phyloP scores from a whole-genome alignment of 2,113 vertebrate species.

The Alosa alosa region DNA sequence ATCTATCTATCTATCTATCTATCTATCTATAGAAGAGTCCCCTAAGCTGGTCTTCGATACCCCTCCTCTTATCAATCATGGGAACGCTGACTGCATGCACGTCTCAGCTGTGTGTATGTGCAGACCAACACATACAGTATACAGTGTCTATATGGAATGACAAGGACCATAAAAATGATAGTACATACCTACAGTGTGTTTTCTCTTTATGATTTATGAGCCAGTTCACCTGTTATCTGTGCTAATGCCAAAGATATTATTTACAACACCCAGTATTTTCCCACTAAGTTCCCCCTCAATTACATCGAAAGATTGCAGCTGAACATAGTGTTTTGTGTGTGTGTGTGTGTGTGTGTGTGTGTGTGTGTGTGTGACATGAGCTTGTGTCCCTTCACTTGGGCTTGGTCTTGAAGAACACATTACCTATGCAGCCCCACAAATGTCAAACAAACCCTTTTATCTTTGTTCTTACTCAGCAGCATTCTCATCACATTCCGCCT shows the following conservation, averaged over 20 bases:
- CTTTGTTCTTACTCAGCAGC: not conserved
- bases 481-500: not conserved
- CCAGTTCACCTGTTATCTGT: not conserved
- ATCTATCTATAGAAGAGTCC: not conserved
- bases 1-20: too few relatives aligned
- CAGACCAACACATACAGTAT: not conserved
- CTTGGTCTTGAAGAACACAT: not conserved
- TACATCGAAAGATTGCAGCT: not conserved
- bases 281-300: not conserved
- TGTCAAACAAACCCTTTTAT: slow-evolving; percentile 5
- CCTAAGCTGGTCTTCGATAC: not conserved
- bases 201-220: not conserved
- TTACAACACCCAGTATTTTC: not conserved
- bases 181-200: not conserved
- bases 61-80: not conserved
- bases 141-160: not conserved
- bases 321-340: not conserved
- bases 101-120: not conserved
- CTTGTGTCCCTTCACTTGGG: not conserved
- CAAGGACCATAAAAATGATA: not conserved
- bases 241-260: not conserved
- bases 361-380: not conserved
- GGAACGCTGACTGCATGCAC: not conserved
- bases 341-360: too few relatives aligned
- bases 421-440: slow-evolving; percentile 11